Evolutionary conservation across 2,113 vertebrate genomes (phyloP).

Genomic region (Neodontobutis hainanensis): DNA sequence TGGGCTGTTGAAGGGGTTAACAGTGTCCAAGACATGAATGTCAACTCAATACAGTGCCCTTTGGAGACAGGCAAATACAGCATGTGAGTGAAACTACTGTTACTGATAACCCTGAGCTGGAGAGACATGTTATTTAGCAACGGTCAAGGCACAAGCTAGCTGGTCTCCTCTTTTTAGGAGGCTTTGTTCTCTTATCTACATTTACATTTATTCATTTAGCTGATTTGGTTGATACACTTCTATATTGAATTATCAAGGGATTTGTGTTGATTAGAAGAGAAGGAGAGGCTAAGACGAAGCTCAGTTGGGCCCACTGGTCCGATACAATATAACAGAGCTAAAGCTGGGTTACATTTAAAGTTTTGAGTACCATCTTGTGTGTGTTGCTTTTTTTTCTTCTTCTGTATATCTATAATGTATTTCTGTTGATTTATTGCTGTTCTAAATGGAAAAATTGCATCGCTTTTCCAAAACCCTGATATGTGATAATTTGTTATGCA

Average conservation of each 20-base stretch:
- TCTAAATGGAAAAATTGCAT: neutral
- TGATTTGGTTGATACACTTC: too few species aligned
- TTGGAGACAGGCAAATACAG: neutral
- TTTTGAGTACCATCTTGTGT: neutral
- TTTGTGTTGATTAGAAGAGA: neutral
- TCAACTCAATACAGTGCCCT: neutral
- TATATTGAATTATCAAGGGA: slow-evolving; percentile 10
- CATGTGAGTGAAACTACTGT: neutral
- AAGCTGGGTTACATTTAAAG: neutral
- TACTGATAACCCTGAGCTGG: slow-evolving; percentile 15
- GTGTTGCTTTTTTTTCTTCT: too few species aligned
- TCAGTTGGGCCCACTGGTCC: slow-evolving; percentile 2
- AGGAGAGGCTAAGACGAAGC: neutral
- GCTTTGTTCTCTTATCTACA: slow-evolving; percentile 14
- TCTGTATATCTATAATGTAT: too few species aligned
- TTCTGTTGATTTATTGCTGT: slow-evolving; percentile 1
- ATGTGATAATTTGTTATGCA: neutral
- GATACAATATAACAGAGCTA: neutral
- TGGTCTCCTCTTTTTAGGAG: slow-evolving; percentile 3
- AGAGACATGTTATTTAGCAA: slow-evolving; percentile 28
- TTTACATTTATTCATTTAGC: too few species aligned
- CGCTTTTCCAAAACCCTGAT: neutral
- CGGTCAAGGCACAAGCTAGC: slow-evolving; percentile 24
- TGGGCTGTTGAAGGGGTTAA: slow-evolving; percentile 2
- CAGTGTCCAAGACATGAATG: slow-evolving; percentile 1